A percentile compares a stretch with the other conserved stretches of the same genome.
phyloP scores from a whole-genome alignment of 2,797 vertebrate genomes.

The Esox lucius region DNA sequence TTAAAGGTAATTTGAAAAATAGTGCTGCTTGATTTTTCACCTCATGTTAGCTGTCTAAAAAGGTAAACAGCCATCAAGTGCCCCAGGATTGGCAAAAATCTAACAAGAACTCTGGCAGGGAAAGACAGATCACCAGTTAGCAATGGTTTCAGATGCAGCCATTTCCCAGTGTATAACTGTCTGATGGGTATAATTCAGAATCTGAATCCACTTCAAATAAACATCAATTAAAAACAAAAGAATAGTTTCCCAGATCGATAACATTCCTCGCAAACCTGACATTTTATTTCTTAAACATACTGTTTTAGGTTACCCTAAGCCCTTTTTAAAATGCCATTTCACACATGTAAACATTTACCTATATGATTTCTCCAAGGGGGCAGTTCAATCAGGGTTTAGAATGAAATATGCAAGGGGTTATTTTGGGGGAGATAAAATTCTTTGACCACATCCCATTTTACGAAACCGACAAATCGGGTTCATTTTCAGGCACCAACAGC shows the following conservation, averaged over 20 bases:
- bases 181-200: slow-evolving; percentile 21
- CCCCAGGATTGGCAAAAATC: slow-evolving; percentile 45
- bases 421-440: slow-evolving; percentile 20
- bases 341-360: background rate
- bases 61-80: slow-evolving; percentile 36
- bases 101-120: slow-evolving; percentile 15
- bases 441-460: slow-evolving; percentile 49
- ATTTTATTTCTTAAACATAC: background rate
- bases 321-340: background rate
- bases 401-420: slow-evolving; percentile 37
- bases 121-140: background rate
- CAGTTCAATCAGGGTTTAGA: slow-evolving; percentile 43
- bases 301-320: background rate
- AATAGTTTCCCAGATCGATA: background rate
- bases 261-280: background rate
- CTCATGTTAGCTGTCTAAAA: slow-evolving; percentile 26
- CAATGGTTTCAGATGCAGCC: slow-evolving; percentile 9
- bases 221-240: background rate
- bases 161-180: slow-evolving; percentile 17
- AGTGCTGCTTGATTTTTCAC: background rate
- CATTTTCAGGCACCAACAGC: slow-evolving; percentile 54
- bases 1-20: background rate
- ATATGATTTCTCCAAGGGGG: background rate
- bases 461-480: slow-evolving; percentile 56
- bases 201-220: slow-evolving; percentile 2